Evolutionary conservation across 2,888 invertebrate genomes (phyloP).

Genomic region (Epistrophella euchroma): DNA sequence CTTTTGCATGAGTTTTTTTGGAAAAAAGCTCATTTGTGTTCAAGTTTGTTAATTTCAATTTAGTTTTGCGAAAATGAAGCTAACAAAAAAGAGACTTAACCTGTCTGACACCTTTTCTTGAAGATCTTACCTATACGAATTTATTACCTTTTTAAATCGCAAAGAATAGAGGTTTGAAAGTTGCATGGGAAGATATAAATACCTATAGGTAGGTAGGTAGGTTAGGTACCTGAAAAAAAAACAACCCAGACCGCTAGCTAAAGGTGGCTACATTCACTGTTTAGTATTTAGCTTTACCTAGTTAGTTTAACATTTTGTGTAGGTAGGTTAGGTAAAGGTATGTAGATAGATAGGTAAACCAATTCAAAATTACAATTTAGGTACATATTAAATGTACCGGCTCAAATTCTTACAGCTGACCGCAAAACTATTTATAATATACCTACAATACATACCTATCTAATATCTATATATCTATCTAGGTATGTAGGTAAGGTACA

Average conservation of each 20-base stretch:
- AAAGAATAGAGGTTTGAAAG: background rate
- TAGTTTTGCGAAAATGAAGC: conserved; percentile 12
- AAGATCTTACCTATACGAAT: conserved; percentile 5
- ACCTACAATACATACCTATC: no score
- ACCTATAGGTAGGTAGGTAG: background rate
- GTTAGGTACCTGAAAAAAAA: background rate
- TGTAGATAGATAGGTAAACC: background rate
- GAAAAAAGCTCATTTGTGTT: conserved; percentile 21
- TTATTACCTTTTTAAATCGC: conserved; percentile 1
- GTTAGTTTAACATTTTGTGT: background rate
- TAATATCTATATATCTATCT: no score
- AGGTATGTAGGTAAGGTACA: no score
- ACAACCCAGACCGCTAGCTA: background rate
- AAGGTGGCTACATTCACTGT: background rate
- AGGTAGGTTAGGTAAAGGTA: background rate
- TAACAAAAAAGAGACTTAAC: conserved; percentile 42
- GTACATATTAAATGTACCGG: background rate
- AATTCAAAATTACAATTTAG: background rate
- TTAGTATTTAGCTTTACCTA: background rate
- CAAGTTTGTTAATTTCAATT: background rate
- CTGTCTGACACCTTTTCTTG: conserved; percentile 51
- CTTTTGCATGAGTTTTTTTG: conserved; percentile 30
- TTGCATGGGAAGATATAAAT: background rate
- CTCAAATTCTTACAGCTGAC: conserved; percentile 11
- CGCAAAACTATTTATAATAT: background rate